phyloP scores from a whole-genome alignment of 2,888 invertebrate genomes.

The Drosophila niveifrons region DNA sequence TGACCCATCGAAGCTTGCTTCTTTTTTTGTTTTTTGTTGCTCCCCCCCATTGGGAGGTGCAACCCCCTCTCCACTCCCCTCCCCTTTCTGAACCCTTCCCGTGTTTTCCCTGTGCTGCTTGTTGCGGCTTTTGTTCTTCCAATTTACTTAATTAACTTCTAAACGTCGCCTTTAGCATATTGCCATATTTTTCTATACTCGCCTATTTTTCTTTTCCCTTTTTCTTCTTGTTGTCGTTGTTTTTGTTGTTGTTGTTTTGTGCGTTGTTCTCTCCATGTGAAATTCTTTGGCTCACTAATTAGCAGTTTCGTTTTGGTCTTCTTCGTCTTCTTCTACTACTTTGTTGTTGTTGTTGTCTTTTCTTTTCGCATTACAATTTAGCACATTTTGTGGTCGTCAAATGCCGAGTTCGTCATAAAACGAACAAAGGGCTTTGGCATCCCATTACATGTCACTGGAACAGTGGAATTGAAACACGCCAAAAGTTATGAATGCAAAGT shows the following conservation, averaged over 20 bases:
- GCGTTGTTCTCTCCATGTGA: conserved; percentile 38
- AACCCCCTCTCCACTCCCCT: neutral
- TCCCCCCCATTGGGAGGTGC: neutral
- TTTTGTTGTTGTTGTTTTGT: conserved; percentile 2
- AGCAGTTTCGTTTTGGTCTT: conserved; percentile 61
- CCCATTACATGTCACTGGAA: neutral
- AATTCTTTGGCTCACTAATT: conserved; percentile 67
- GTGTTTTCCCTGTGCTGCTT: neutral
- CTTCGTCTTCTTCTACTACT: too few species aligned
- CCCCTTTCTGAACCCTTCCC: neutral
- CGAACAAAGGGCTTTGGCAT: neutral
- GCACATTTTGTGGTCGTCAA: conserved; percentile 5
- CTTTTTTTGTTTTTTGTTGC: neutral
- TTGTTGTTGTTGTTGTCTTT: conserved; percentile 1
- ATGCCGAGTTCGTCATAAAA: conserved; percentile 8
- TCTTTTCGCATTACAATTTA: conserved; percentile 2
- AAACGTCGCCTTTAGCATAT: conserved; percentile 75
- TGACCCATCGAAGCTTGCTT: conserved; percentile 26
- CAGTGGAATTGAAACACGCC: conserved; percentile 6
- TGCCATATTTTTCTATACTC: conserved; percentile 40
- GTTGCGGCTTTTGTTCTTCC: conserved; percentile 62
- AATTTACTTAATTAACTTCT: conserved; percentile 80
- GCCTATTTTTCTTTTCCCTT: conserved; percentile 42
- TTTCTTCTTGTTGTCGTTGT: neutral
- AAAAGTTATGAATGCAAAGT: neutral